A percentile compares a stretch with the other conserved stretches of the same genome.
These are phyloP conservation scores for Ophthalmolycus amberensis DNA, from an alignment of 2,113 vertebrate genomes.

Conservation along the genomic window DNA sequence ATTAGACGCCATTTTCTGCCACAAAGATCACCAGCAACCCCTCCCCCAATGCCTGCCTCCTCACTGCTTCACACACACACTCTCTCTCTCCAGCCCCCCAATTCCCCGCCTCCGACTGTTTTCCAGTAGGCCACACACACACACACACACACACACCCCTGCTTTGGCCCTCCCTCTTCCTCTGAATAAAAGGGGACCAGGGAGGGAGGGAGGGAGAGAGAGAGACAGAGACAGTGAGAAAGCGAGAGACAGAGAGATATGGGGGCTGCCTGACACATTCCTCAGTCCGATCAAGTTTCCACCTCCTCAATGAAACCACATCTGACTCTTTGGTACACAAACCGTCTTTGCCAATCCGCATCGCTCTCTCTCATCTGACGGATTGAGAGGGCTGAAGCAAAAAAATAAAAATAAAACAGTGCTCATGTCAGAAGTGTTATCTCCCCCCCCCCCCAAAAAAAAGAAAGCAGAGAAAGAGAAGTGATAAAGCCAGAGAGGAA, in stretches of 20 bases:
- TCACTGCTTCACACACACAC: constrained; percentile 25
- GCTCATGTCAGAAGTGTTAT: background rate
- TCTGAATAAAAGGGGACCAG: constrained; percentile 71
- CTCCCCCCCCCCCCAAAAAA: background rate
- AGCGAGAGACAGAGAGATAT: background rate
- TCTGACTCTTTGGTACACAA: constrained; percentile 27
- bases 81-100: background rate
- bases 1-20: constrained; percentile 83
- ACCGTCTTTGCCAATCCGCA: background rate
- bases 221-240: background rate
- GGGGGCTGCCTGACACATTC: constrained; percentile 77
- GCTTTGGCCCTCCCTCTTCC: constrained; percentile 74
- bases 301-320: constrained; percentile 66
- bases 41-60: constrained; percentile 62
- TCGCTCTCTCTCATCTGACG: background rate
- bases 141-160: constrained; percentile 48
- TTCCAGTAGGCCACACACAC: constrained; percentile 36
- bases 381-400: background rate
- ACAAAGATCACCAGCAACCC: constrained; percentile 70
- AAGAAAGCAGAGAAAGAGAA: background rate
- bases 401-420: background rate
- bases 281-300: constrained; percentile 79
- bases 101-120: constrained; percentile 38
- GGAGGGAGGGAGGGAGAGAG: constrained; percentile 9
- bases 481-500: constrained; percentile 1